Conservation (phyloP, 1,140 invertebrate genomes). For the Yoshiicerus persimilis region DNA sequence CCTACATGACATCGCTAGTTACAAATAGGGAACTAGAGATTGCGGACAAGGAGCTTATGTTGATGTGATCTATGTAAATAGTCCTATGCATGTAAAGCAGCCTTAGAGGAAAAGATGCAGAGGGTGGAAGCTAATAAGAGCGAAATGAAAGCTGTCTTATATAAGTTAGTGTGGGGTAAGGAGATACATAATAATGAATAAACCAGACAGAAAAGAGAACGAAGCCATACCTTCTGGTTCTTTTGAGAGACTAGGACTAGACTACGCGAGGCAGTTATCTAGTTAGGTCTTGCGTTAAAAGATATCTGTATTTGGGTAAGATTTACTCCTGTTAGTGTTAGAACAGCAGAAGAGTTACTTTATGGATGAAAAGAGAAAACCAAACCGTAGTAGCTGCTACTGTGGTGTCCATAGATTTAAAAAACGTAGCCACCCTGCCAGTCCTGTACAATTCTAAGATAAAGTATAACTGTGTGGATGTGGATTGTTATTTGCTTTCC, state of each 20-base stretch:
- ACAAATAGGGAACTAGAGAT: too few relatives aligned
- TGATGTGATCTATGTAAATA: neutral
- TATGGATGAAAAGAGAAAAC: neutral
- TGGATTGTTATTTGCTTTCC: neutral
- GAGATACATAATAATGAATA: conserved; percentile 1
- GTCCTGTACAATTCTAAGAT: neutral
- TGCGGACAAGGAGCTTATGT: neutral
- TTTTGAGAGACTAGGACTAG: neutral
- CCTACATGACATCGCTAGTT: too few relatives aligned
- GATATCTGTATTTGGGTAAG: neutral
- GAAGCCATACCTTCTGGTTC: neutral
- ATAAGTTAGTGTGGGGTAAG: neutral
- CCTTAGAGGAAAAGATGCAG: neutral
- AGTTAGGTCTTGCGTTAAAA: neutral
- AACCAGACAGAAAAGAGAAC: neutral
- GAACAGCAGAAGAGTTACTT: neutral
- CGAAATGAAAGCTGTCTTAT: neutral
- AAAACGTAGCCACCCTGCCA: neutral
- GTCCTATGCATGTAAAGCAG: neutral
- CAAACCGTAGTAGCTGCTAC: neutral
- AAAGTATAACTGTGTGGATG: neutral
- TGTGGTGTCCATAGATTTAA: neutral
- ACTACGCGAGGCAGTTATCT: neutral
- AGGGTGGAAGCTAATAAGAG: neutral
- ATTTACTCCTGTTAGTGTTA: neutral